Base-by-base conservation (phyloP, 1,140 invertebrate species). In the Drosophila gunungcola region DNA sequence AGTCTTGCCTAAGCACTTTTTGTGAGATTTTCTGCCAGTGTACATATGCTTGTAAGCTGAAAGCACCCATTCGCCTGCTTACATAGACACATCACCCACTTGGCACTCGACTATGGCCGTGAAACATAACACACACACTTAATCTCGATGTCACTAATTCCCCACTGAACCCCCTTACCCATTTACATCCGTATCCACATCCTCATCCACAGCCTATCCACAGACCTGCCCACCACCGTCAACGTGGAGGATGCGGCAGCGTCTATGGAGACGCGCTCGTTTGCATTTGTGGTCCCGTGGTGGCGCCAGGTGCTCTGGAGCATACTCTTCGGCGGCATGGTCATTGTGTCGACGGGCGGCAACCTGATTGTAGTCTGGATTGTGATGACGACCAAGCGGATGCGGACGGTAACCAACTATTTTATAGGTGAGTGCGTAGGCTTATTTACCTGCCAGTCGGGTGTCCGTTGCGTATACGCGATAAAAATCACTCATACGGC, bases 301-400 rank as follows among this genome's bases (percentile, higher is more conserved):
- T 98, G 97, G 97, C 94, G 96, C 42, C 96, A 98, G 93, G 93
- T 97, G 46, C 92, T 98, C 12, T 98, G 97, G 97, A 96, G 95
- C 45, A 93, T 96, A 29, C 92, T 98, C 7, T 98, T 97, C 92
- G 95, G 96, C 0, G 94, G 94, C 1, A 98, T 99, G 96, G 97
- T 98, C 49, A 94, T 97, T 58, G 96, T 98, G 43, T 97, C 98
- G n/a, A 97, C 97, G 10, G 95, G 96, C 34, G 97, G 98, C 0
- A 99, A 99, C 92, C 93, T 98, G 38, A 97, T 98, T 73, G 98
- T 99, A 46, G 98, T 99, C 76, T 98, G 97, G 96, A 98, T 98
- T 72, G 97, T 98, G 3, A 91, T 98, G 41, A 96, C 97, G 12
- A 96, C 98, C 92, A 97, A 98, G 79, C 93, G 97, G 36, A 99